phyloP scores from a whole-genome alignment of 1,140 invertebrate genomes.

The Cydia strobilella region DNA sequence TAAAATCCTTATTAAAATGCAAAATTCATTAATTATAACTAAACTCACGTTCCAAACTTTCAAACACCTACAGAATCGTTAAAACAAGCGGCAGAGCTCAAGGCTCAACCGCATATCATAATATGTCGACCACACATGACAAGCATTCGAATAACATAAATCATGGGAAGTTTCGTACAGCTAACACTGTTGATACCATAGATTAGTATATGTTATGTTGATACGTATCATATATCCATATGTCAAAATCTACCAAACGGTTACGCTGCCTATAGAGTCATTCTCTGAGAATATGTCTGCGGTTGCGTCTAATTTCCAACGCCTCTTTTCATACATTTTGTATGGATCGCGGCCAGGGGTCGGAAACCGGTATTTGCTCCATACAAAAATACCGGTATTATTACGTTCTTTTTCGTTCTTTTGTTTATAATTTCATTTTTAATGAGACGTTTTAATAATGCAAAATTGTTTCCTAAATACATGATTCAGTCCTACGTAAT shows the following conservation, averaged over 20 bases:
- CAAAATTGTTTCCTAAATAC: too few species aligned
- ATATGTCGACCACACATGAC: conserved; percentile 9
- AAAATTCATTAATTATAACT: conserved; percentile 32
- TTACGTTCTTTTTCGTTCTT: too few species aligned
- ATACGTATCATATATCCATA: not conserved
- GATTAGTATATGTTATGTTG: too few species aligned
- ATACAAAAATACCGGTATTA: too few species aligned
- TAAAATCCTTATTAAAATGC: not conserved
- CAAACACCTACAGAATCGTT: conserved; percentile 35
- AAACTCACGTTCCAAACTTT: conserved; percentile 32
- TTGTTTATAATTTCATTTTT: too few species aligned
- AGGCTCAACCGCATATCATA: not conserved
- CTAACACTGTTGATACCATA: not conserved
- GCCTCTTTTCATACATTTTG: too few species aligned
- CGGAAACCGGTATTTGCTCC: too few species aligned
- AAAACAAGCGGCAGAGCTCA: conserved; percentile 15
- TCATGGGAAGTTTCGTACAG: not conserved
- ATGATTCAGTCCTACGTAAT: too few species aligned
- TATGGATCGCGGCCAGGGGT: too few species aligned
- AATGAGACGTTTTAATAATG: too few species aligned
- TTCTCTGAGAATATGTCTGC: too few species aligned
- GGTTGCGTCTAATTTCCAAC: too few species aligned
- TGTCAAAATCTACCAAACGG: not conserved
- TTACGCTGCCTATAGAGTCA: not conserved
- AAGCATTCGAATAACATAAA: conserved; percentile 13